These are phyloP conservation scores for Selene dorsalis DNA, from an alignment of 2,797 vertebrate genomes.

Conservation along the genomic window DNA sequence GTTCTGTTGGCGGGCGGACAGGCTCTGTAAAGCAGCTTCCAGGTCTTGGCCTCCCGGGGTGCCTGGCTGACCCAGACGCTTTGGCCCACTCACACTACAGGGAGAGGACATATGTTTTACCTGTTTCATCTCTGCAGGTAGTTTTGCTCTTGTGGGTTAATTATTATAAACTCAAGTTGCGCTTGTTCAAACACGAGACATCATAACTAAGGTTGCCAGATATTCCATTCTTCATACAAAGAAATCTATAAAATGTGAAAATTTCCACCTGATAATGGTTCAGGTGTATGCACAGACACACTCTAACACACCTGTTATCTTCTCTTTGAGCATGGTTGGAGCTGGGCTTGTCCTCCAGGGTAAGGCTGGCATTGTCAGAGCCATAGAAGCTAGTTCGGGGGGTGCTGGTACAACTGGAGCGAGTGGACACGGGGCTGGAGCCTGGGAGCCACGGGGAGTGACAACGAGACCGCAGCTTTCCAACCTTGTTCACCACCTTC, in stretches of 20 bases:
- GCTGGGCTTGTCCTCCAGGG: constrained; percentile 78
- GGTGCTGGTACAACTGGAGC: constrained; percentile 84
- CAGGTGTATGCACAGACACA: background rate
- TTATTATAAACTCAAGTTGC: background rate
- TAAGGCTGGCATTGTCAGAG: constrained; percentile 79
- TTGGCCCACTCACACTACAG: constrained; percentile 62
- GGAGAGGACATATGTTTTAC: background rate
- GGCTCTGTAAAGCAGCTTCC: constrained; percentile 85
- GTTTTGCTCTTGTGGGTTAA: background rate
- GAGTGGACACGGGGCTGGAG: constrained; percentile 79
- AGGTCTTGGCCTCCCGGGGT: constrained; percentile 87
- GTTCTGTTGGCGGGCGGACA: constrained; percentile 87
- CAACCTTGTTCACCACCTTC: constrained; percentile 85
- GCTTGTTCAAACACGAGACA: background rate
- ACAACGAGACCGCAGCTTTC: constrained; percentile 82
- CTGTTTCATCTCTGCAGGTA: fast-evolving
- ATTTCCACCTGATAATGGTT: background rate
- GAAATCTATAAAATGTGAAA: background rate
- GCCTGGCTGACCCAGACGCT: constrained; percentile 83
- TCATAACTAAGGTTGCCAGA: background rate
- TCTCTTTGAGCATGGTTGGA: constrained; percentile 57
- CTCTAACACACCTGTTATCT: constrained; percentile 71
- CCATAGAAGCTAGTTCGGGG: constrained; percentile 82
- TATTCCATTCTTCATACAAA: background rate
- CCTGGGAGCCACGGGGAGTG: constrained; percentile 82